Conservation (phyloP, 2,113 vertebrate genomes). For the Albula goreensis region DNA sequence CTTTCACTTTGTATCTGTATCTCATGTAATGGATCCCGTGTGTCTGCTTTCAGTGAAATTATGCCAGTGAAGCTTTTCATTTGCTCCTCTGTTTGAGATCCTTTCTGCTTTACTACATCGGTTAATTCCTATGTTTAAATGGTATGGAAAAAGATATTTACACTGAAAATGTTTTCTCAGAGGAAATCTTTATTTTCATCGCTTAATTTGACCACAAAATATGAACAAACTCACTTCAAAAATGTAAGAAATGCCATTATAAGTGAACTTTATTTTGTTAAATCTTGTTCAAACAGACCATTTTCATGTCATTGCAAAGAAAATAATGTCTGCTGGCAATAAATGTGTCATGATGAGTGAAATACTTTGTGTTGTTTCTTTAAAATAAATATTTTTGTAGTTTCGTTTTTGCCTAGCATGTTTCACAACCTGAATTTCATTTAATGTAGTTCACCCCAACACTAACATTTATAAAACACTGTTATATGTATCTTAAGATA, state of each 20-base stretch:
- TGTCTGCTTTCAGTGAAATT: background rate
- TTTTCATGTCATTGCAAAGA: background rate
- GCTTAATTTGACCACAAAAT: background rate
- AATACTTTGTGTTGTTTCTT: background rate
- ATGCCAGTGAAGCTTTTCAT: background rate
- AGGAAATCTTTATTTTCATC: background rate
- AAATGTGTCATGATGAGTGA: background rate
- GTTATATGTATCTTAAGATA: background rate
- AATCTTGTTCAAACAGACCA: constrained; percentile 1
- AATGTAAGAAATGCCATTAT: background rate
- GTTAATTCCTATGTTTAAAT: background rate
- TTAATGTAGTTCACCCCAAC: background rate
- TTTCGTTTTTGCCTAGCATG: background rate
- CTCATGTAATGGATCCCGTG: background rate
- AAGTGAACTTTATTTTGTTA: background rate
- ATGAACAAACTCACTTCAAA: background rate
- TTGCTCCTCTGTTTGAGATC: background rate
- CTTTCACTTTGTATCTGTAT: background rate
- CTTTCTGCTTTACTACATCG: background rate
- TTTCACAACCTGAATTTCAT: background rate
- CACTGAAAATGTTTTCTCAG: constrained; percentile 1
- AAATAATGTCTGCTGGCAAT: background rate
- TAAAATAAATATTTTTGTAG: background rate
- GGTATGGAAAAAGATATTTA: background rate
- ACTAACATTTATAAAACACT: background rate